Evolutionary conservation across 2,888 invertebrate species (phyloP).

Genomic region (Acronicta psi): DNA sequence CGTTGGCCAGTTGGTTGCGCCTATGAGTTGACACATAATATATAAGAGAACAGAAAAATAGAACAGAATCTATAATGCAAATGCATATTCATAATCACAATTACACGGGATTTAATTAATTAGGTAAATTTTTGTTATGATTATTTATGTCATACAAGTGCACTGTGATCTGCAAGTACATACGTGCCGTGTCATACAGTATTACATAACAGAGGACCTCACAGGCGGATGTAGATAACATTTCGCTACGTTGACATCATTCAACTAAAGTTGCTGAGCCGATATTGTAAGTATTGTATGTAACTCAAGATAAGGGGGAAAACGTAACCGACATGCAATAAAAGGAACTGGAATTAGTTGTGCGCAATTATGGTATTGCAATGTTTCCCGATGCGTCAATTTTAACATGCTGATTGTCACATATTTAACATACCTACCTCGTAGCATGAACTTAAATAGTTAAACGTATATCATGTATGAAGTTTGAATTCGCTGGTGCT

Average conservation of each 20-base stretch:
- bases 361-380: slow-evolving; percentile 36
- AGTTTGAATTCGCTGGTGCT: too few species aligned
- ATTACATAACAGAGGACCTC: slow-evolving; percentile 61
- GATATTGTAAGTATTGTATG: slow-evolving; percentile 31
- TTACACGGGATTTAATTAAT: too few species aligned
- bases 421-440: neutral
- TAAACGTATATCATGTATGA: too few species aligned
- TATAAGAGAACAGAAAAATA: too few species aligned
- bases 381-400: slow-evolving; percentile 31
- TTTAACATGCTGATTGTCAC: slow-evolving; percentile 26
- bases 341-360: slow-evolving; percentile 41
- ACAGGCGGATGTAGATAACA: slow-evolving; percentile 82
- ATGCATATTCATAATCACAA: neutral
- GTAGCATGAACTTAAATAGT: slow-evolving; percentile 4
- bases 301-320: slow-evolving; percentile 49
- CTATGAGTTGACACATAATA: too few species aligned
- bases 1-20: too few species aligned
- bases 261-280: slow-evolving; percentile 55
- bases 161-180: slow-evolving; percentile 22
- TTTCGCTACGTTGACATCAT: slow-evolving; percentile 80
- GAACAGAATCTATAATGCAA: too few species aligned
- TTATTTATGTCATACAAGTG: slow-evolving; percentile 27
- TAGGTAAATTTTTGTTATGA: too few species aligned
- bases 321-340: slow-evolving; percentile 29
- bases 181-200: slow-evolving; percentile 46